Evolutionary conservation across 1,140 invertebrate genomes (phyloP), one percentile per base, ranked within the genome.

Genomic region (Polypedilum pembai): DNA sequence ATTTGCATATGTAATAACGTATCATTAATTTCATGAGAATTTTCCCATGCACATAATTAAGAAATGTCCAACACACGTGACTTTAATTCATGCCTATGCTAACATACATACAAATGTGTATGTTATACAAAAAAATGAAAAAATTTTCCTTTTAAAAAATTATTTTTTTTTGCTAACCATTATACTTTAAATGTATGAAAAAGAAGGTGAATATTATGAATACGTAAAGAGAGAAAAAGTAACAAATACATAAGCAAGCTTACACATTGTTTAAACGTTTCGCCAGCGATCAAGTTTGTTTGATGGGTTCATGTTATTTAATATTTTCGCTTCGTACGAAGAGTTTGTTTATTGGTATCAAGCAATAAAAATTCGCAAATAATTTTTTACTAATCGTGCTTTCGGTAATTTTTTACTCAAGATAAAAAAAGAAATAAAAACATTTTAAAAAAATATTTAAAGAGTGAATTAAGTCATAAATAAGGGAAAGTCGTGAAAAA

Each of bases 281-380:
- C 45, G 45, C 45, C 45, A 56, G n/a, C 45, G 45, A 56, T 56
- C 45, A 56, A 56, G 45, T 56, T 56, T 56, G 45, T 56, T 56
- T 56, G 45, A 56, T 56, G 45, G 45, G 45, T 56, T 56, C 45
- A 56, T 56, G 45, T 56, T 56, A 56, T 56, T 56, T 56, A 56
- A 56, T 56, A 56, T 56, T 56, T 56, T 56, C n/a, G 12, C 12
- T 12, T 56, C 45, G 45, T 56, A 56, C 45, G 45, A 56, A 56
- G n/a, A 56, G 45, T 56, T 56, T 56, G 45, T 56, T 56, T 56
- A 56, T 56, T 56, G 45, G 45, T 56, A 56, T 56, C 45, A 56
- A n/a, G 45, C 45, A 56, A n/a, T 56, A 56, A 56, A 56, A 56
- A 56, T 56, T 56, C n/a, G 45, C 45, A 56, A 15, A 56, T n/a